Conservation (phyloP, 2,888 invertebrate species). For the Pseudanteris insignis region DNA sequence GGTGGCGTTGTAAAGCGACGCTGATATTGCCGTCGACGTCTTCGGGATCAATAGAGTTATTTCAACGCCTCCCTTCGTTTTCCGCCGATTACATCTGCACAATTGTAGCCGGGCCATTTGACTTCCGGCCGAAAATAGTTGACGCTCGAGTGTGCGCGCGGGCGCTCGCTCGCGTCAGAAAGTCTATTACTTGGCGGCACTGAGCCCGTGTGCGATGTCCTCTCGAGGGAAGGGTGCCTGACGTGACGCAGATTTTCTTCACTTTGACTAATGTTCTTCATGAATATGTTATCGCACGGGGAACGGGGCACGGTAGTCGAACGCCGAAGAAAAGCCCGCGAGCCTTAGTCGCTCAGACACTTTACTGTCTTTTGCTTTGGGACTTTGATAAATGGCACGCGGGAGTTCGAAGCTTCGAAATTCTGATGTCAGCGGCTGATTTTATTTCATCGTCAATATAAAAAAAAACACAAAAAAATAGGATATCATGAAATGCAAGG, state of each 20-base stretch:
- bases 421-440: background rate
- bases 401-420: constrained; percentile 2
- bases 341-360: background rate
- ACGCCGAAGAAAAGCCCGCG: background rate
- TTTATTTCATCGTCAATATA: too few relatives aligned
- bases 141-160: constrained; percentile 1
- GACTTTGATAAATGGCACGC: constrained; percentile 10
- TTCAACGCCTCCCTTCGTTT: constrained; percentile 24
- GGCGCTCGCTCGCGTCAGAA: too few relatives aligned
- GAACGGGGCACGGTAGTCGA: too few relatives aligned
- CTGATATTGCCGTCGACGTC: constrained; percentile 19
- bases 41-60: constrained; percentile 40
- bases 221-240: background rate
- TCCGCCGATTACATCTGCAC: constrained; percentile 27
- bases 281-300: constrained; percentile 12
- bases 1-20: constrained; percentile 3
- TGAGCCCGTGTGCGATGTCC: constrained; percentile 1
- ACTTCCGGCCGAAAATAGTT: constrained; percentile 23
- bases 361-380: background rate
- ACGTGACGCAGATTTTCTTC: constrained; percentile 1
- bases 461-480: too few relatives aligned
- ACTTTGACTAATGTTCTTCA: constrained; percentile 15
- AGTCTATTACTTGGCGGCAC: constrained; percentile 5
- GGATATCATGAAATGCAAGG: too few relatives aligned
- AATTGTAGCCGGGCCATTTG: constrained; percentile 26